Evolutionary conservation across 2,888 invertebrate genomes (phyloP), one percentile per base, ranked within the genome.

Genomic region (Corythucha ciliata): DNA sequence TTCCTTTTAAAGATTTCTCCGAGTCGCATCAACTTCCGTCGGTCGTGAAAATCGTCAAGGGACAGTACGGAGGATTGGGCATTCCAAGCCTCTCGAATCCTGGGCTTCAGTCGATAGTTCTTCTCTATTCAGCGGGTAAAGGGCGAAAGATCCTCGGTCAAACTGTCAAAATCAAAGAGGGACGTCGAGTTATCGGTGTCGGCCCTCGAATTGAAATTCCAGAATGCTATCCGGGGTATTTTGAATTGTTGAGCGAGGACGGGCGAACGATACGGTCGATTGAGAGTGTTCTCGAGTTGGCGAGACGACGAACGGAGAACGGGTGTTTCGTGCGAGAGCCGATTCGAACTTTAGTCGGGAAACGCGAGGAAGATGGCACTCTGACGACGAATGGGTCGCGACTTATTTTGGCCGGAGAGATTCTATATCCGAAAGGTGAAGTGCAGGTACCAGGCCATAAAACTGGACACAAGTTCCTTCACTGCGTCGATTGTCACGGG

Each of bases 221-320:
- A 5, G 85, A 91, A 63, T 80, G 83, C 1, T 93, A 91, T 68
- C 76, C 83, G 59, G 94, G 94, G 7, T 93, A 86, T 70, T 94
- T 94, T 68, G 93, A 94, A 69, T 76, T 94, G 45, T 73, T 94
- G 26, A 92, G 91, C 65, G 93, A 94, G 70, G 92, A 94, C 69
- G 93, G 93, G 0, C 75, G 88, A 61, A 86, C 91, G 21, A 89
- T 91, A 7, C 76, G 88, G 57, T 88, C 91, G 62, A 86, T 93
- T 64, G 88, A 90, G 67, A 85, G 83, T 57, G 91, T 93, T 2
- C 73, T 78, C 56, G 91, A 92, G 69, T 70, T 94, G 59, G 79
- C 87, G 16, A 74, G 83, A 59, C 53, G 64, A 44, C 74, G 85
- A 51, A 74, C 81, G 20, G 81, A 81, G 48, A 80, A 79, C 61